Evolutionary conservation across 92 coral and sea anemone genomes (phyloP), one percentile per base, ranked within the genome.

Genomic region (Metridium senile): DNA sequence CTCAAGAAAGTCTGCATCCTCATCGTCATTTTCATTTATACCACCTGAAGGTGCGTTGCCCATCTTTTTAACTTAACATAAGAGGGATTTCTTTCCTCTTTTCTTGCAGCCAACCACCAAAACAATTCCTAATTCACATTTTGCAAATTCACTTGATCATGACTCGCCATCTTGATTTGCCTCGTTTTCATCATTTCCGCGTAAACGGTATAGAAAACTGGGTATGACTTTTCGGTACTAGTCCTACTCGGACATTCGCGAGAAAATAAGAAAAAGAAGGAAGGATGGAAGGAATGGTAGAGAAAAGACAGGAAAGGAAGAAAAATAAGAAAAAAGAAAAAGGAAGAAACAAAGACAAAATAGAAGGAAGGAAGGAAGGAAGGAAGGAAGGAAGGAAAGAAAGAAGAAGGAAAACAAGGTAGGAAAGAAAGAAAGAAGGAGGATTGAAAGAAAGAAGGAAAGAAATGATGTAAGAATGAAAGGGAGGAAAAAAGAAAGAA

Each of bases 21-120:
- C 99, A 26, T 95, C 99, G 52, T 95, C 99, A 74, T 92, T 93
- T 6, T 95, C 99, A 74, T 84, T 87, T 33, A 89, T 75, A 62
- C 87, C 94, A 76, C 97, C 94, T 71, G 93, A 89, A 57, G 99
- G 90, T 23, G 93, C 97, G 84, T 95, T 95, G 68, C 99, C 99
- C 99, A 95, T 95, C 8, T 33, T 87, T 33, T 21, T 54, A 53
- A 31, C 45, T 45, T 49, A 30, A 26, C 23, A 33, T 34, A 31
- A 26, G 68, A 53, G 66, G 84, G 47, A 29, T 63, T 63, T 68
- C 23, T 34, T n/a, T 57, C 84, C 68, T 62, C 66, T 58, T 79
- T 52, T 54, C 54, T 70, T 79, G 68, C 51, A 79, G 76, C 66
- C 51, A 57, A 32, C 56, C 56, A 56, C 61, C 34, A 73, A 73